Evolutionary conservation across 2,113 vertebrate species (phyloP), one percentile per base, ranked within the genome.

Genomic region (Platichthys flesus): DNA sequence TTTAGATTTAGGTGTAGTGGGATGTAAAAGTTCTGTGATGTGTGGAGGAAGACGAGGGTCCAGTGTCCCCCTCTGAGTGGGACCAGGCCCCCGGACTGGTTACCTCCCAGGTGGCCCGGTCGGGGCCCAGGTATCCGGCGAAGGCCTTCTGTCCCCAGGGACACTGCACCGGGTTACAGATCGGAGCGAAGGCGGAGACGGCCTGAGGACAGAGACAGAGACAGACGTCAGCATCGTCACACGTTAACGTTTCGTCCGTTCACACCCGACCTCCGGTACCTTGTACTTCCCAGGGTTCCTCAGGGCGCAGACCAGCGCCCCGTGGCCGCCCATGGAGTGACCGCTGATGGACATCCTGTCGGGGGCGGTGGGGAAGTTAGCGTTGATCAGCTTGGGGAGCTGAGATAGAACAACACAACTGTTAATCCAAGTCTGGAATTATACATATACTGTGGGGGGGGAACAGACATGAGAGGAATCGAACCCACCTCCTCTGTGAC

Each of bases 91-190:
- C 13, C 20, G 12, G 56, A 16, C 15, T 5, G 26, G 75, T 71
- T 91, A 99, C 98, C 97, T 99, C 95, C 98, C 98, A 99, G 9
- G 95, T 95, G 74, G 87, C 93, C 71, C 93, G 73, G 74, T 99
- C 96, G 21, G 95, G 52, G 71, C 97, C 98, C 78, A 99, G 94
- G 85, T 99, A 99, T 35, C 97, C 96, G 0, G 89, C 72, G 28
- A 99, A 96, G 49, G 96, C 98, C 72, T 99, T 99, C 93, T 97
- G 97, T 18, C 98, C 97, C 98, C 97, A 99, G 35, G 95, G 94
- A 76, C 97, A 98, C 90, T 97, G 96, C 51, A 96, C 54, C 0
- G 98, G 98, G 93, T 99, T 99, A 92, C 98, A 99, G 94, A 99
- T 95, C 67, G 98, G 97, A 71, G 98, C 95, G 80, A 99, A 99